Conservation (phyloP, 2,888 invertebrate genomes). For the Ophion obscuratus region DNA sequence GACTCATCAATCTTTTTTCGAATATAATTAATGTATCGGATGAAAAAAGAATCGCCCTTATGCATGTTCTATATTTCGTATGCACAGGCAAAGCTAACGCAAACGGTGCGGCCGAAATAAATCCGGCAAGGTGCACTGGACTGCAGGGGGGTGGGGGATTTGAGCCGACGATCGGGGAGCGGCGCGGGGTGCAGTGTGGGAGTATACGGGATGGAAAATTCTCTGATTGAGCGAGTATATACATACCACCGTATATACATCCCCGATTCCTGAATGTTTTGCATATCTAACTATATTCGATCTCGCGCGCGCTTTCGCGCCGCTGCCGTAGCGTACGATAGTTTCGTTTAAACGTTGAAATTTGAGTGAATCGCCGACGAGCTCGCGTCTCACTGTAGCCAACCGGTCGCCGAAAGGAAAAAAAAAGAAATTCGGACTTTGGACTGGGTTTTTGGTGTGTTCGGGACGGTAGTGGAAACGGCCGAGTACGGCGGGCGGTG, state of each 20-base stretch:
- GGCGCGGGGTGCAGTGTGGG: neutral
- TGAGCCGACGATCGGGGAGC: conserved; percentile 27
- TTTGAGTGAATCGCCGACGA: no score
- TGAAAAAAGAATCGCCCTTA: neutral
- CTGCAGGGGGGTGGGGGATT: neutral
- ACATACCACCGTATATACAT: conserved; percentile 20
- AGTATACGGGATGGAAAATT: conserved; percentile 51
- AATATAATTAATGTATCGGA: neutral
- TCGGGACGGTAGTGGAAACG: no score
- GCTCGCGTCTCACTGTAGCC: no score
- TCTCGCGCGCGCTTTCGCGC: conserved; percentile 26
- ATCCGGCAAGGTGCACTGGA: neutral
- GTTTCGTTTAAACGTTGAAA: no score
- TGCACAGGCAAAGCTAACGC: conserved; percentile 31
- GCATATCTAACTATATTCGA: conserved; percentile 78
- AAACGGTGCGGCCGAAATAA: conserved; percentile 31
- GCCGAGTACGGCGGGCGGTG: no score
- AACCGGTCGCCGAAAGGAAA: no score
- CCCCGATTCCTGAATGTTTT: conserved; percentile 75
- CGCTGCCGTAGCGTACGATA: no score
- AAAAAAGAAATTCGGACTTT: no score
- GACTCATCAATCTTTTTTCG: no score
- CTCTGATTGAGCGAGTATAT: conserved; percentile 76
- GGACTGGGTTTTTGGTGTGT: no score
- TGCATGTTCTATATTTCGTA: conserved; percentile 21